These are phyloP conservation scores for Labeo rohita DNA, from an alignment of 2,113 vertebrate species.

Conservation along the genomic window DNA sequence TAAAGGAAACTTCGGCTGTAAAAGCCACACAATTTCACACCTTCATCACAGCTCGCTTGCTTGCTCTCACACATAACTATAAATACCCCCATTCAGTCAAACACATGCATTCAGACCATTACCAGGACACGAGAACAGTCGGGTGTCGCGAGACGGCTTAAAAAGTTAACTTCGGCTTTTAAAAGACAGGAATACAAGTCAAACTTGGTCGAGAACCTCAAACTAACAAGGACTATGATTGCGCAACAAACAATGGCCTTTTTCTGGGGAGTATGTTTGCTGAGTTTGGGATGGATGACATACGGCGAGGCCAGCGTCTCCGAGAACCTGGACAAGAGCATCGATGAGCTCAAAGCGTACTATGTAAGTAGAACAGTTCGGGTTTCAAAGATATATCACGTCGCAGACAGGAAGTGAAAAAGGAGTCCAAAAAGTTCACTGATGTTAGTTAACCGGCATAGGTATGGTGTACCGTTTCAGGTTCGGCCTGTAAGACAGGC, in stretches of 20 bases:
- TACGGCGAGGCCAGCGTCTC: constrained; percentile 32
- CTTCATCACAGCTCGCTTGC: constrained; percentile 30
- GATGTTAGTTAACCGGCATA: background rate
- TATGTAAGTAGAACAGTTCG: constrained; percentile 44
- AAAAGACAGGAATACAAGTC: constrained; percentile 30
- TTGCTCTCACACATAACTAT: constrained; percentile 49
- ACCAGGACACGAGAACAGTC: constrained; percentile 25
- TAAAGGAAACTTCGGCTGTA: constrained; percentile 52
- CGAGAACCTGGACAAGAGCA: constrained; percentile 16
- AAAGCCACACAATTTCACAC: constrained; percentile 54
- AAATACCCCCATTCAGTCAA: constrained; percentile 54
- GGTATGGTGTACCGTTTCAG: background rate
- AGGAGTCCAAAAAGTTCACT: background rate
- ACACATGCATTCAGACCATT: constrained; percentile 46
- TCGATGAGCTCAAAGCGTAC: constrained; percentile 29
- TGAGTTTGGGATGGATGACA: constrained; percentile 31
- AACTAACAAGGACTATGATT: background rate
- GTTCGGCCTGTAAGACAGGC: background rate
- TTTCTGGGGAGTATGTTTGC: constrained; percentile 32
- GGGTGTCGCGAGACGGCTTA: background rate
- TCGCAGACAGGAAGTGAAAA: background rate
- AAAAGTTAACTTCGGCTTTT: background rate
- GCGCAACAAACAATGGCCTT: constrained; percentile 25
- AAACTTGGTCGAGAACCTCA: constrained; percentile 27
- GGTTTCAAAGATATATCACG: background rate